Evolutionary conservation across 2,888 invertebrate species (phyloP).

Genomic region (Cryptocephalus primarius): DNA sequence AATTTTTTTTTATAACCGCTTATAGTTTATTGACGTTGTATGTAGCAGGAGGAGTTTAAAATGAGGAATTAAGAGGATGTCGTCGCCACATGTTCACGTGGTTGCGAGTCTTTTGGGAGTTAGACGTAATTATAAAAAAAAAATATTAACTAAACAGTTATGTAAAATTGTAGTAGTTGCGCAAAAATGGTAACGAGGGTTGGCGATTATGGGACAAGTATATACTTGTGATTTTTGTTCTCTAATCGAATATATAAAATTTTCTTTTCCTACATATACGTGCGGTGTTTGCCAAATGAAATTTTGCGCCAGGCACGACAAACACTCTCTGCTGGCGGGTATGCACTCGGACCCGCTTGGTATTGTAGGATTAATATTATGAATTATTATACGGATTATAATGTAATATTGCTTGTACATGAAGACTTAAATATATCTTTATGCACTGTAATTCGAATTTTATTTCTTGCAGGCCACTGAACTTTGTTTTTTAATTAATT

Average conservation of each 20-base stretch:
- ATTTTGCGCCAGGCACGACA: conserved; percentile 22
- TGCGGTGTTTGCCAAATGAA: conserved; percentile 28
- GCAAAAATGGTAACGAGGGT: conserved; percentile 28
- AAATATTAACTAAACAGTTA: conserved; percentile 28
- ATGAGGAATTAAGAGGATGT: conserved; percentile 4
- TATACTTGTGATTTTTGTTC: conserved; percentile 35
- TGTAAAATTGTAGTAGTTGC: conserved; percentile 30
- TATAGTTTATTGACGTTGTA: conserved; percentile 26
- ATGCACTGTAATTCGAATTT: conserved; percentile 46
- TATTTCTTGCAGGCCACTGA: no score
- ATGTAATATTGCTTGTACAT: conserved; percentile 65
- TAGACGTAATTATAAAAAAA: conserved; percentile 31
- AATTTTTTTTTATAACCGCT: conserved; percentile 33
- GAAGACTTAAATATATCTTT: conserved; percentile 68
- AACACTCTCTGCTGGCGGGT: conserved; percentile 27
- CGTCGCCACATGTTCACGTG: background rate
- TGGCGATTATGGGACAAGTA: conserved; percentile 35
- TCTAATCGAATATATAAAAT: conserved; percentile 34
- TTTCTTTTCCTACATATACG: conserved; percentile 24
- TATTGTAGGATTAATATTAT: conserved; percentile 36
- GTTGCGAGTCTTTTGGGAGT: conserved; percentile 16
- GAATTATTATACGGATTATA: conserved; percentile 41
- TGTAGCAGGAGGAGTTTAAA: conserved; percentile 12
- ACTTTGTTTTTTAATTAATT: background rate
- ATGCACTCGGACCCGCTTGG: conserved; percentile 23